phyloP scores from a whole-genome alignment of 2,113 vertebrate genomes.

The Monopterus albus region DNA sequence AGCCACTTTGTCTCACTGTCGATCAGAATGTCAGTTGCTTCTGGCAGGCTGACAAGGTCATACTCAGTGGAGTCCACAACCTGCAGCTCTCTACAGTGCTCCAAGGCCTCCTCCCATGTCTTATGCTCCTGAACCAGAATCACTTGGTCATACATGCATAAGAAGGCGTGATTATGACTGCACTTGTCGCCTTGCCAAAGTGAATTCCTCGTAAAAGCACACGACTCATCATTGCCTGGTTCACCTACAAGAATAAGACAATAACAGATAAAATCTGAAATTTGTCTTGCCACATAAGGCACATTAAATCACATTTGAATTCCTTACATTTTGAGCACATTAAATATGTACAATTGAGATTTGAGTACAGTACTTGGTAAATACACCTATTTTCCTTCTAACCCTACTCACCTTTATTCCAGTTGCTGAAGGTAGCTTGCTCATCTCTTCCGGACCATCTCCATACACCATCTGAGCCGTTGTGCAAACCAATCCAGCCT shows the following conservation, averaged over 20 bases:
- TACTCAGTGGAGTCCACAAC: neutral
- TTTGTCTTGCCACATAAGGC: too few species aligned
- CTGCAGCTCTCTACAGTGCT: neutral
- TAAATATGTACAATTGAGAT: too few species aligned
- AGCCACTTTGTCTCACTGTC: neutral
- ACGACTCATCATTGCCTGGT: neutral
- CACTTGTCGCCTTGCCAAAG: accelerated
- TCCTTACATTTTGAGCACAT: neutral
- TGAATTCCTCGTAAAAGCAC: neutral
- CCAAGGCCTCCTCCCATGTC: slow-evolving; percentile 12
- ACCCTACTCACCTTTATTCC: neutral
- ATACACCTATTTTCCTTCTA: neutral
- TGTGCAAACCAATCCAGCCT: neutral
- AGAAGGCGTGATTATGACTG: accelerated
- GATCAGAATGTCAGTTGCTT: accelerated
- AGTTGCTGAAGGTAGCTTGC: accelerated
- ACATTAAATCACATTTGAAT: neutral
- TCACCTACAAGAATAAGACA: neutral
- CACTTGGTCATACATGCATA: neutral
- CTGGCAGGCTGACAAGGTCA: neutral
- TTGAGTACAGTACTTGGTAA: neutral
- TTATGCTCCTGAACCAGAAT: neutral
- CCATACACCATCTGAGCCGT: neutral
- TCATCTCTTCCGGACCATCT: neutral
- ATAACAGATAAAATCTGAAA: neutral